These are phyloP conservation scores for Plotosus lineatus DNA, from an alignment of 2,113 vertebrate genomes.

Conservation along the genomic window DNA sequence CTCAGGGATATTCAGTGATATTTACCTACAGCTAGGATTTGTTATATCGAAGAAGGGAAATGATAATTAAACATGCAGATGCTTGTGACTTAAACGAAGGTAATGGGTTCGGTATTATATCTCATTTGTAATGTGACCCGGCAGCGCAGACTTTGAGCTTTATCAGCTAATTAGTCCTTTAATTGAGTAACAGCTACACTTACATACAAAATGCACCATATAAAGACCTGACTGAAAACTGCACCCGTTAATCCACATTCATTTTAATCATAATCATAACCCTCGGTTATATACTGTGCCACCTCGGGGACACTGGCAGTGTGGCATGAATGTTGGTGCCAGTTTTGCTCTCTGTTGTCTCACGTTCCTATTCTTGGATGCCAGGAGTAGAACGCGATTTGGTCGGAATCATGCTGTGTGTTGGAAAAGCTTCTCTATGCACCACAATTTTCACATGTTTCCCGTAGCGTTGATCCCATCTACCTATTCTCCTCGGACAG, in stretches of 20 bases:
- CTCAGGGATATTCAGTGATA: too few relatives aligned
- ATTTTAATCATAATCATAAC: neutral
- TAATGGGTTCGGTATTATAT: neutral
- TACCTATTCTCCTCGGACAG: neutral
- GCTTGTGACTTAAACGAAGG: neutral
- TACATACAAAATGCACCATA: conserved; percentile 9
- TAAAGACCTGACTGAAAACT: neutral
- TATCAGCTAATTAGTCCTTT: conserved; percentile 1
- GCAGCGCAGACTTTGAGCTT: neutral
- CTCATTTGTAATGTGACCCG: neutral
- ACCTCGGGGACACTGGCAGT: neutral
- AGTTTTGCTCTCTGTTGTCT: neutral
- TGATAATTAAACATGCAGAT: neutral
- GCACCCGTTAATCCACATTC: neutral
- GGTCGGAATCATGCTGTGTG: neutral
- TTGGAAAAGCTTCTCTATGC: neutral
- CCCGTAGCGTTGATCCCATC: neutral
- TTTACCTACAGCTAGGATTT: too few relatives aligned
- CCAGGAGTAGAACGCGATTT: neutral
- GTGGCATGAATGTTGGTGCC: neutral
- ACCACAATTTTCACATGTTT: neutral
- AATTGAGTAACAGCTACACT: neutral
- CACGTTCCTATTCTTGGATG: neutral
- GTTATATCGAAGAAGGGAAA: too few relatives aligned
- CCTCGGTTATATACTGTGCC: too few relatives aligned